phyloP scores from a whole-genome alignment of 64 coral and sea anemone species.

The Actinia equina region DNA sequence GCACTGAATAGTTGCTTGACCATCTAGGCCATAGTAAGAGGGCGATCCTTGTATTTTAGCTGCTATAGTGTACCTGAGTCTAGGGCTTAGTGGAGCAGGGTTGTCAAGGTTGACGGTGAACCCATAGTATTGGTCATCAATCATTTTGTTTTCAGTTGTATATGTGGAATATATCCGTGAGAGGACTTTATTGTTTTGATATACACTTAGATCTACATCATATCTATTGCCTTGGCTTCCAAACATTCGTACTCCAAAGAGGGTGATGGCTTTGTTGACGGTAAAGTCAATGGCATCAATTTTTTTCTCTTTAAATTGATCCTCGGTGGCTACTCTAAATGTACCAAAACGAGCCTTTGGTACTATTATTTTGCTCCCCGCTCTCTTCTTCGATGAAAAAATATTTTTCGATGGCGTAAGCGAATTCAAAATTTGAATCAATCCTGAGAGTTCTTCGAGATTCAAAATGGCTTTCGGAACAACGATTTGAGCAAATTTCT shows the following conservation, averaged over 20 bases:
- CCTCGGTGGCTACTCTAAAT: too few species aligned
- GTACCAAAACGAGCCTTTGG: neutral
- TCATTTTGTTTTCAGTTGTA: neutral
- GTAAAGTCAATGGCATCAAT: neutral
- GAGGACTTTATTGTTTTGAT: neutral
- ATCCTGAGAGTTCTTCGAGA: neutral
- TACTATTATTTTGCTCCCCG: too few species aligned
- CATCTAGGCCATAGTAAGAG: neutral
- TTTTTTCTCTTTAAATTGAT: too few species aligned
- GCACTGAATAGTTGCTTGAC: neutral
- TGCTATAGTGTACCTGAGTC: neutral
- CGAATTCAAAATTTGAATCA: neutral
- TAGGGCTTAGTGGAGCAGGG: neutral
- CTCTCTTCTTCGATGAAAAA: neutral
- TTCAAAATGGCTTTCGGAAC: conserved; percentile 1
- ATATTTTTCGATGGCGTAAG: neutral
- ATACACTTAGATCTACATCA: neutral
- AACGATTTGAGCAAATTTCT: conserved; percentile 25
- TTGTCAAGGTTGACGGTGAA: neutral
- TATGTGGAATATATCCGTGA: neutral
- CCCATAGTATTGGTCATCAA: conserved; percentile 4
- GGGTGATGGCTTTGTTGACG: neutral
- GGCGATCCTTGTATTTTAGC: neutral
- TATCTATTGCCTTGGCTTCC: neutral
- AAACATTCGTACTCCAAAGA: neutral